Percentiles rank a stretch among this genome's conserved stretches.
Conservation (phyloP, 2,888 invertebrate genomes). For the Bursaphelenchus okinawaensis region DNA sequence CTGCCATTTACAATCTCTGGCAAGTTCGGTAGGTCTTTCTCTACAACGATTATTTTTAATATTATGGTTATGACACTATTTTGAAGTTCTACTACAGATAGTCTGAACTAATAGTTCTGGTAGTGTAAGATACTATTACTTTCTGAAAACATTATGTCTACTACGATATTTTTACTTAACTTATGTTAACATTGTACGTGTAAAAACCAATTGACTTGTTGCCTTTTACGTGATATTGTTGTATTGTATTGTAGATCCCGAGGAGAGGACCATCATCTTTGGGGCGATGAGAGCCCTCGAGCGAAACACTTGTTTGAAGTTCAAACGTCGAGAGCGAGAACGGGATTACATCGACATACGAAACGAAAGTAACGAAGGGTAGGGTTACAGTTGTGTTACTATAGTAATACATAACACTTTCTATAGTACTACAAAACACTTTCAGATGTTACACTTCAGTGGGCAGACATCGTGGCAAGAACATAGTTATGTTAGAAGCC, state of each 20-base stretch:
- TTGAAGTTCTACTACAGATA: too few species aligned
- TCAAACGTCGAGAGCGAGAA: constrained; percentile 32
- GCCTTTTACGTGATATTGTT: background rate
- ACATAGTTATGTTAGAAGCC: constrained; percentile 52
- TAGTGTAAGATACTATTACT: too few species aligned
- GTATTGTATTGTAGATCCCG: constrained; percentile 25
- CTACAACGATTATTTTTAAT: too few species aligned
- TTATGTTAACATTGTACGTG: background rate
- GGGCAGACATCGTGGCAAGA: constrained; percentile 40
- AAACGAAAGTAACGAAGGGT: constrained; percentile 47
- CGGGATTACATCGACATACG: constrained; percentile 45
- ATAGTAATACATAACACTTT: background rate
- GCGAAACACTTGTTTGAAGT: constrained; percentile 45
- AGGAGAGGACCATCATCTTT: constrained; percentile 35
- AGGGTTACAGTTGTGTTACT: background rate
- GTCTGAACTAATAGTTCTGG: too few species aligned
- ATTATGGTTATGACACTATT: too few species aligned
- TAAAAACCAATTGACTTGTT: background rate
- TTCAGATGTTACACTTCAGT: constrained; percentile 51
- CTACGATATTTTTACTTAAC: background rate
- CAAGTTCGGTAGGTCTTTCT: constrained; percentile 40
- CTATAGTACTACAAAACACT: background rate
- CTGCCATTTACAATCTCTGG: constrained; percentile 46
- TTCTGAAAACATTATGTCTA: too few species aligned
- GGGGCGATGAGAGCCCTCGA: constrained; percentile 42